Evolutionary conservation across 2,888 invertebrate species (phyloP), one percentile per base, ranked within the genome.

Genomic region (Polydrusus pterygomalis): DNA sequence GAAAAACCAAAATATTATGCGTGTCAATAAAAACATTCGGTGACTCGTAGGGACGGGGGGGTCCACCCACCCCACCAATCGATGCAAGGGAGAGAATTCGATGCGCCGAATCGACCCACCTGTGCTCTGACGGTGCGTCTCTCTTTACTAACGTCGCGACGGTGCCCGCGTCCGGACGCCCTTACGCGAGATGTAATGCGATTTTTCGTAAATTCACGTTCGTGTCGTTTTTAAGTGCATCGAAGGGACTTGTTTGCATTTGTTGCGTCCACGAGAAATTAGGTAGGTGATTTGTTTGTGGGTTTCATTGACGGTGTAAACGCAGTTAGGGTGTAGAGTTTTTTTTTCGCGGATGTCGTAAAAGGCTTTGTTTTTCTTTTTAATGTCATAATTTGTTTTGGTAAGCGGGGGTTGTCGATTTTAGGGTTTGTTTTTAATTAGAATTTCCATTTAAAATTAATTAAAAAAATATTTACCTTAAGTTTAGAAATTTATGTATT

Each of bases 101-200:
- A 80, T 81, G 84, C 85, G 86, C 84, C 79, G 81, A 84, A 85
- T 85, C 85, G 85, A 80, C 85, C 84, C 85, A 86, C 86, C 86
- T 86, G 85, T 83, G 18, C 30, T 43, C 49, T 13, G 71, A 20
- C 38, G 67, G 58, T 40, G 58, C 75, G 75, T 58, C 65, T 63
- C 64, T 49, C 45, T 40, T 71, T 62, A 71, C 65, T 75, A 68
- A 18, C 75, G 75, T 71, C 71, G 63, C 64, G 74, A 65, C 56
- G 62, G 63, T 38, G 73, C 25, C 13, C 63, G 63, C 34, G 17
- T 11, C 60, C 34, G 45, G 67, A 38, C 64, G 74, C 30, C 10
- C 30, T 45, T 13, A 17, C 34, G 47, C 34, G 45, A 40, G 38
- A 69, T 56, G 58, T 56, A 45, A 56, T 9, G 56, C 69, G 56